These are phyloP conservation scores for Tilapia sparmanii DNA, from an alignment of 2,113 vertebrate genomes.

Conservation along the genomic window DNA sequence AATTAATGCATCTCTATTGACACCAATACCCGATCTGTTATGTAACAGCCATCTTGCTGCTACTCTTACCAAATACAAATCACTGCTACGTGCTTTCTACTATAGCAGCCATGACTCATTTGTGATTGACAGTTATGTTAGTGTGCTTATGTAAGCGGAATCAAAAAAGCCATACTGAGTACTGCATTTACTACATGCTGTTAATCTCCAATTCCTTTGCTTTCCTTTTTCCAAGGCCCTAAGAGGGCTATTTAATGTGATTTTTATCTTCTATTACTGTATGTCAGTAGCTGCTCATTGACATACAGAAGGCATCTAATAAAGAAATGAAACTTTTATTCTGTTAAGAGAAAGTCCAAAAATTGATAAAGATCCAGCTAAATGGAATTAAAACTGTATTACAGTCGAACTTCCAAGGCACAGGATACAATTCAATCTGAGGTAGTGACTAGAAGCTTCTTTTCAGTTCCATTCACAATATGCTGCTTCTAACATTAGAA, in stretches of 20 bases:
- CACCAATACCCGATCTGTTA: background rate
- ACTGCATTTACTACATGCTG: background rate
- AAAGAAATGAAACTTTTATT: background rate
- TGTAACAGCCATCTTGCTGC: background rate
- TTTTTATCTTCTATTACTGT: background rate
- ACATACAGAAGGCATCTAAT: rapidly evolving
- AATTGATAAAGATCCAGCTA: background rate
- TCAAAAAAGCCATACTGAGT: background rate
- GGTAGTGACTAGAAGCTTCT: background rate
- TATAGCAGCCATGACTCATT: background rate
- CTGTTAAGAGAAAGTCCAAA: background rate
- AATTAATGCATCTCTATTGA: background rate
- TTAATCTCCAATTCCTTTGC: background rate
- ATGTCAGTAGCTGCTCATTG: background rate
- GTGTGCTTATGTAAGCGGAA: background rate
- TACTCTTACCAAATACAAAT: background rate
- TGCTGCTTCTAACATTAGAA: background rate
- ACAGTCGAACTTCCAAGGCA: background rate
- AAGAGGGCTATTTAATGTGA: background rate
- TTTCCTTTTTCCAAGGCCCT: background rate
- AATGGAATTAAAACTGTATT: background rate
- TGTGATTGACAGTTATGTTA: background rate
- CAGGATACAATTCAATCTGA: background rate
- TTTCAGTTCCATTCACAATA: background rate
- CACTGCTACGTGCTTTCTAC: background rate